phyloP scores from a whole-genome alignment of 1,140 invertebrate genomes.

The Sitophilus oryzae region DNA sequence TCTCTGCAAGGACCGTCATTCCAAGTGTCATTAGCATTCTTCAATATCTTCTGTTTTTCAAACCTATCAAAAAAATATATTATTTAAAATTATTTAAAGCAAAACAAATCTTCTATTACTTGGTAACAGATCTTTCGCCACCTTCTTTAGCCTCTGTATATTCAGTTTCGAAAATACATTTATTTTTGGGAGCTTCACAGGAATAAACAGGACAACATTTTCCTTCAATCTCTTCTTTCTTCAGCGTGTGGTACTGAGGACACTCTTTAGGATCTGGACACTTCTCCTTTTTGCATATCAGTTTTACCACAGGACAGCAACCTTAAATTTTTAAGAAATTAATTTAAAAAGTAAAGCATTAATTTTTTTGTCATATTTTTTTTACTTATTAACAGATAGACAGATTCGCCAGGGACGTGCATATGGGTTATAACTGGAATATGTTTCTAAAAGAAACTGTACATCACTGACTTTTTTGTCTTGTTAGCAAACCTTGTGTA shows the following conservation, averaged over 20 bases:
- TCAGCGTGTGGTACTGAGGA: slow-evolving; percentile 51
- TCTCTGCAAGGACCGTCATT: slow-evolving; percentile 60
- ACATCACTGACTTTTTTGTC: too few relatives aligned
- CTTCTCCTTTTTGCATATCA: slow-evolving; percentile 54
- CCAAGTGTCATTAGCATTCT: slow-evolving; percentile 56
- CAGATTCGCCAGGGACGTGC: too few relatives aligned
- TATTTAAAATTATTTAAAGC: too few relatives aligned
- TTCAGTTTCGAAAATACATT: slow-evolving; percentile 58
- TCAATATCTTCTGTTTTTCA: slow-evolving; percentile 43
- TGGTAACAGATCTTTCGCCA: slow-evolving; percentile 47
- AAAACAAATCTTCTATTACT: too few relatives aligned
- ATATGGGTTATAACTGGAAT: too few relatives aligned
- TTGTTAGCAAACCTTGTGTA: too few relatives aligned
- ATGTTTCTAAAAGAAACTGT: too few relatives aligned
- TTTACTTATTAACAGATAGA: too few relatives aligned
- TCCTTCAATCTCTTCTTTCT: slow-evolving; percentile 41
- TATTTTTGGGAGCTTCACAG: slow-evolving; percentile 63
- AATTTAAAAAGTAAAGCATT: too few relatives aligned
- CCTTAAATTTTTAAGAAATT: slow-evolving; percentile 41
- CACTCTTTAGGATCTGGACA: slow-evolving; percentile 58
- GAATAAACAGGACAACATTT: slow-evolving; percentile 60
- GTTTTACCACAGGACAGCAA: slow-evolving; percentile 60
- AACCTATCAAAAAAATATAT: too few relatives aligned
- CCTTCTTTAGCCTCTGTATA: slow-evolving; percentile 50
- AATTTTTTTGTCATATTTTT: too few relatives aligned